phyloP scores from a whole-genome alignment of 1,140 invertebrate species.

The Cydia strobilella region DNA sequence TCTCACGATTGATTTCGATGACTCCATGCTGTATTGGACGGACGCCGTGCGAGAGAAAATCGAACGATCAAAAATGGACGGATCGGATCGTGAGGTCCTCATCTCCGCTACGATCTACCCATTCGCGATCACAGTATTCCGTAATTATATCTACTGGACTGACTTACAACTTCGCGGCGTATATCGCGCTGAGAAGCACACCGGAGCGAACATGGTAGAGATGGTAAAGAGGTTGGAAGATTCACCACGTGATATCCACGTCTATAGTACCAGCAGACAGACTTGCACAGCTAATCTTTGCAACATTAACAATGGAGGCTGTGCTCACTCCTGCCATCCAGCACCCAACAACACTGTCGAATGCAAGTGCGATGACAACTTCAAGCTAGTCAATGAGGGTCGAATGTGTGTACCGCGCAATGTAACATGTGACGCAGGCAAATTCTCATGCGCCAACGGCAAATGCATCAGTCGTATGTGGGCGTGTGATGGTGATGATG shows the following conservation, averaged over 20 bases:
- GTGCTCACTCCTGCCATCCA: conserved; percentile 96
- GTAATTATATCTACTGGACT: conserved; percentile 98
- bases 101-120: conserved; percentile 97
- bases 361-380: conserved; percentile 92
- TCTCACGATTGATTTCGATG: conserved; percentile 97
- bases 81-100: conserved; percentile 87
- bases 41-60: conserved; percentile 99
- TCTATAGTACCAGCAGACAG: conserved; percentile 91
- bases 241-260: conserved; percentile 94
- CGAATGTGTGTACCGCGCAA: conserved; percentile 95
- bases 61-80: conserved; percentile 94
- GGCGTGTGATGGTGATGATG: conserved; percentile 97
- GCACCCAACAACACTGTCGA: conserved; percentile 90
- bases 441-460: conserved; percentile 96
- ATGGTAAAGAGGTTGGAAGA: conserved; percentile 96
- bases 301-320: conserved; percentile 96
- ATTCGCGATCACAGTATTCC: conserved; percentile 95
- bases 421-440: conserved; percentile 91
- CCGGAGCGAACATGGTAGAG: conserved; percentile 96
- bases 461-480: conserved; percentile 97
- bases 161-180: conserved; percentile 97
- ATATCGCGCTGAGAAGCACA: conserved; percentile 98
- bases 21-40: conserved; percentile 98
- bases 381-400: conserved; percentile 94
- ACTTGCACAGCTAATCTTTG: conserved; percentile 93